Conservation (phyloP, 2,888 invertebrate genomes). For the Hedya salicella region DNA sequence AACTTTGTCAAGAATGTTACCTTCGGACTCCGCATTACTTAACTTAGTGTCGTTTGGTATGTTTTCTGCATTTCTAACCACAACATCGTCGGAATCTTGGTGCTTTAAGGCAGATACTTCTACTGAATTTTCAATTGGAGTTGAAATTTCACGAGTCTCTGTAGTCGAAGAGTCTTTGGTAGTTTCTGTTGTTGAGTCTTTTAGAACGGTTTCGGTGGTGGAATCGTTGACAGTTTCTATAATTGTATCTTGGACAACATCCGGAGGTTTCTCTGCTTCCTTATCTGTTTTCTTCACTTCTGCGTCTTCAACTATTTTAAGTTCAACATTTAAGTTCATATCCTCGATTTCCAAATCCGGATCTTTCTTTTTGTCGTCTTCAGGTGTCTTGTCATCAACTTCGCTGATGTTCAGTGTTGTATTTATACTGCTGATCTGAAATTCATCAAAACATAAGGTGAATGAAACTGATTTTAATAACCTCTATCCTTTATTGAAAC, state of each 20-base stretch:
- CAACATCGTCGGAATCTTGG: constrained; percentile 35
- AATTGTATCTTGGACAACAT: constrained; percentile 39
- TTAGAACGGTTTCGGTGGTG: neutral
- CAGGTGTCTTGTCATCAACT: constrained; percentile 50
- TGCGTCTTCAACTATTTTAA: constrained; percentile 81
- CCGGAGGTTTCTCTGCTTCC: constrained; percentile 41
- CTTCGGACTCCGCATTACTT: constrained; percentile 60
- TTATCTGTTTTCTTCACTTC: constrained; percentile 55
- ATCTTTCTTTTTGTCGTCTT: constrained; percentile 49
- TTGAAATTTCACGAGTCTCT: constrained; percentile 47
- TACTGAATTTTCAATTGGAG: neutral
- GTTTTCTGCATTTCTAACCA: constrained; percentile 21
- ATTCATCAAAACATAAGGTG: constrained; percentile 46
- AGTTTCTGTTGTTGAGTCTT: constrained; percentile 38
- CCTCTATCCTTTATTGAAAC: too few relatives aligned
- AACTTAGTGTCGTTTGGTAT: constrained; percentile 19
- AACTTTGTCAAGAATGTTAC: constrained; percentile 63
- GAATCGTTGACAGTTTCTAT: constrained; percentile 47
- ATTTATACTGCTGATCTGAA: constrained; percentile 65
- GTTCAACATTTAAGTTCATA: constrained; percentile 71
- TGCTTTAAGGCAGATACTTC: constrained; percentile 12
- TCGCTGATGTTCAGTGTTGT: constrained; percentile 65
- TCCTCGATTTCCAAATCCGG: constrained; percentile 69
- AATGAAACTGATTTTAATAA: too few relatives aligned
- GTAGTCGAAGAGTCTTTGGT: constrained; percentile 41